Evolutionary conservation across 1,140 invertebrate genomes (phyloP), one percentile per base, ranked within the genome.

Genomic region (Anastrepha obliqua): DNA sequence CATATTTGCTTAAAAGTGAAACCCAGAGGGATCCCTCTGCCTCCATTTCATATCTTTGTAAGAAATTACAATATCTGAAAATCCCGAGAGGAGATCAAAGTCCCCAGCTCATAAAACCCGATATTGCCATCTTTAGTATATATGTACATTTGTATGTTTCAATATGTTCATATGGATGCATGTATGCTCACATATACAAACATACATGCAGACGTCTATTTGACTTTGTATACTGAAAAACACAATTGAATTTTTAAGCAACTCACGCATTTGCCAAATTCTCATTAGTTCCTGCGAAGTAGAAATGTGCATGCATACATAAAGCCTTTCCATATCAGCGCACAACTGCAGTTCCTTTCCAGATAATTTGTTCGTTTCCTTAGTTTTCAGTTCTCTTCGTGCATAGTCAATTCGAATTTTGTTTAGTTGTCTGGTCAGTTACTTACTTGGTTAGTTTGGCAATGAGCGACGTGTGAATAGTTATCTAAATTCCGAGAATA

Each of bases 401-500:
- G 74, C 74, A 81, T 74, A 29, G 67, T 74, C 39, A 62, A 3
- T 55, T 3, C 51, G 51, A 62, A 62, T n/a, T 62, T 62, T 8
- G 4, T 62, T 62, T 13, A 9, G 64, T 39, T 67, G n/a, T 55
- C 9, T 55, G 47, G n/a, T 5, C 17, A 51, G 42, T 17, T 42
- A 47, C 9, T 81, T 55, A 17, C n/a, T 29, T 29, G 47, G 44
- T 81, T 58, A 55, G 74, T 55, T 81, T 8, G 74, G 47, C 51
- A 11, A 81, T 81, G 47, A 55, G 74, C 74, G 17, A 81, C 44
- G 7, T 55, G 74, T n/a, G 20, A 81, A 81, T 81, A 81, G 55
- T 81, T 81, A 47, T 55, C 74, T 81, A 81, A 81, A 81, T 81
- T 81, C 74, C 74, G 74, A 55, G 74, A 55, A 81, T 81, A 55